These are phyloP conservation scores for Rhabditophanes sp. DNA, from an alignment of 2,888 invertebrate species.

Conservation along the genomic window DNA sequence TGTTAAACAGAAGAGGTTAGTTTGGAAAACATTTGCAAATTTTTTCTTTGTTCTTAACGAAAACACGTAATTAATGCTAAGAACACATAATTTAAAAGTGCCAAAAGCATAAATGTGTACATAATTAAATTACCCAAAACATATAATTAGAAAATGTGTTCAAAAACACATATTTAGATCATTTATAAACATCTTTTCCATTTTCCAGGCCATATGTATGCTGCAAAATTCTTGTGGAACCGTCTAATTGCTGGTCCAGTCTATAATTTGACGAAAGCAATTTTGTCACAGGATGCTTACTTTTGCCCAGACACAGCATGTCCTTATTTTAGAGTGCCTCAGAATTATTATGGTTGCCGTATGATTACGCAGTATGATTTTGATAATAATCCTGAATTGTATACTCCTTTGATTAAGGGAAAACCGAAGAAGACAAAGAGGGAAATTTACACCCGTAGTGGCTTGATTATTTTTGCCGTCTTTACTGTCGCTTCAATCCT, in stretches of 20 bases:
- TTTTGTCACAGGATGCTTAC: conserved; percentile 32
- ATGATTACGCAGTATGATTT: conserved; percentile 22
- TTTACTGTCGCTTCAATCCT: conserved; percentile 18
- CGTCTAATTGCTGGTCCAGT: conserved; percentile 34
- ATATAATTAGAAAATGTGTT: conserved; percentile 18
- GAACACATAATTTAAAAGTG: conserved; percentile 10
- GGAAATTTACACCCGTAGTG: conserved; percentile 24
- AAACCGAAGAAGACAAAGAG: conserved; percentile 11
- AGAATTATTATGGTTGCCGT: conserved; percentile 24
- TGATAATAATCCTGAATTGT: conserved; percentile 13
- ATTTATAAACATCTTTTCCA: conserved; percentile 1
- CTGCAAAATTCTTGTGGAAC: conserved; percentile 40
- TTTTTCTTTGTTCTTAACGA: no score
- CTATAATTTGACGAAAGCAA: conserved; percentile 35
- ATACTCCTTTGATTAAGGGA: conserved; percentile 12
- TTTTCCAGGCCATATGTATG: conserved; percentile 32
- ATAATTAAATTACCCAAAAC: conserved; percentile 5
- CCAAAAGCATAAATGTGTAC: background rate
- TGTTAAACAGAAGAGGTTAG: conserved; percentile 23
- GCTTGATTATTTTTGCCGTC: conserved; percentile 21
- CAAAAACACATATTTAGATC: no score
- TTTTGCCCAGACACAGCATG: conserved; percentile 19
- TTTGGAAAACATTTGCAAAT: no score
- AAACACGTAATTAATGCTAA: no score
- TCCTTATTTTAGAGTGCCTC: conserved; percentile 35